phyloP scores from a whole-genome alignment of 2,888 invertebrate species.

The Anthrax anthrax region DNA sequence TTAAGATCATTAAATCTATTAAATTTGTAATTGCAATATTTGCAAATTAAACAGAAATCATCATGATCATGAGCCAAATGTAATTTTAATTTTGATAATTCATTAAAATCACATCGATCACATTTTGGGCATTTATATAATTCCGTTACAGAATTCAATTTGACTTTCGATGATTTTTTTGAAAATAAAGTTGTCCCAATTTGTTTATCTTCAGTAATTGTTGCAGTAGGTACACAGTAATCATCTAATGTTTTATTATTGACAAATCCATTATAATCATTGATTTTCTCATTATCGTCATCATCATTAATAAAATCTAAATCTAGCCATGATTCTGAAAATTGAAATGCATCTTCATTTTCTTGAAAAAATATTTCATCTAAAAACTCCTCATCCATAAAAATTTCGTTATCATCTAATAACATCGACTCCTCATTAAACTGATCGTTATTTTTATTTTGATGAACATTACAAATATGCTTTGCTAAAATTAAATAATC shows the following conservation, averaged over 20 bases:
- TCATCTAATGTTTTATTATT: too few species aligned
- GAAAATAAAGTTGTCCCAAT: too few species aligned
- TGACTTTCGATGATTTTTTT: too few species aligned
- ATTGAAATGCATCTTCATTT: conserved; percentile 17
- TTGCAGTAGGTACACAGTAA: too few species aligned
- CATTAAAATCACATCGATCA: conserved; percentile 11
- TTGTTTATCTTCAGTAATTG: too few species aligned
- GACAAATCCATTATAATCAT: too few species aligned
- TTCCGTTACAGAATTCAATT: too few species aligned
- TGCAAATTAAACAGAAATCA: conserved; percentile 11
- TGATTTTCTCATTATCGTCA: too few species aligned
- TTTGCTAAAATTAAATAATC: background rate
- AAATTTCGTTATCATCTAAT: conserved; percentile 2
- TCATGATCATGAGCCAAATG: conserved; percentile 17
- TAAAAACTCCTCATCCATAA: conserved; percentile 20
- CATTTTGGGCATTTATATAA: conserved; percentile 18
- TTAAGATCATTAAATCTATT: conserved; percentile 9
- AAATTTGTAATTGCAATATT: conserved; percentile 13
- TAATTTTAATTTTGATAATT: conserved; percentile 12
- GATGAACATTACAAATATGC: background rate
- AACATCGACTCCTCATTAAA: conserved; percentile 13
- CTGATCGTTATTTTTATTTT: background rate
- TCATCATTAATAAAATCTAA: conserved; percentile 12
- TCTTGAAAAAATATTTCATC: conserved; percentile 16
- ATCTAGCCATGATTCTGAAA: conserved; percentile 19